These are phyloP conservation scores for Ectemnius continuus DNA, from an alignment of 2,888 invertebrate species.

Conservation along the genomic window DNA sequence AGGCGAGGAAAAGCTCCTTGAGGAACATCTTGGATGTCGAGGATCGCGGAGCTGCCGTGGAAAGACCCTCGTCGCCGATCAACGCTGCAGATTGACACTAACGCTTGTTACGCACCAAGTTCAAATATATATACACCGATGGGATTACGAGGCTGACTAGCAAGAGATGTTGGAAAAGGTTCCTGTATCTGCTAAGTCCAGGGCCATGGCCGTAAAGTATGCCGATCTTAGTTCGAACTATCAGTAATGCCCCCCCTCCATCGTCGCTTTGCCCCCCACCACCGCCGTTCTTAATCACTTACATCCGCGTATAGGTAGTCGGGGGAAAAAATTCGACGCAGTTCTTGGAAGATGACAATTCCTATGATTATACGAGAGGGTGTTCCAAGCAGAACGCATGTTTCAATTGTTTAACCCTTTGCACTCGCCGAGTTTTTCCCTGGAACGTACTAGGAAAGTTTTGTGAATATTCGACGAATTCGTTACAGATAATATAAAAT, in stretches of 20 bases:
- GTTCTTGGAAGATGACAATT: too few species aligned
- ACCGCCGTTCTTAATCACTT: too few species aligned
- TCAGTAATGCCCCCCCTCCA: neutral
- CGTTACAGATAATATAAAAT: too few species aligned
- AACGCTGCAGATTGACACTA: slow-evolving; percentile 49
- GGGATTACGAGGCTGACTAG: slow-evolving; percentile 51
- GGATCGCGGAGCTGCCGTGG: neutral
- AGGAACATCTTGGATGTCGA: slow-evolving; percentile 15
- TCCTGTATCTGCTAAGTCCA: slow-evolving; percentile 64
- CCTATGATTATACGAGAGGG: too few species aligned
- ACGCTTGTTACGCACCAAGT: slow-evolving; percentile 39
- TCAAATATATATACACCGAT: slow-evolving; percentile 62
- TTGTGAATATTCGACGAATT: too few species aligned
- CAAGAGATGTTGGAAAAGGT: slow-evolving; percentile 53
- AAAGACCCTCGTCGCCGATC: neutral
- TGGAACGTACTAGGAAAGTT: too few species aligned
- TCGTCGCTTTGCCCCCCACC: neutral
- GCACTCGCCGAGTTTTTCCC: too few species aligned
- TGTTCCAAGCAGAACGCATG: too few species aligned
- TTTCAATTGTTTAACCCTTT: too few species aligned
- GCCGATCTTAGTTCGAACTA: too few species aligned
- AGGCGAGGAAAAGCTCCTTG: slow-evolving; percentile 26
- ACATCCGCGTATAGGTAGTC: too few species aligned
- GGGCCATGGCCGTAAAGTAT: slow-evolving; percentile 45
- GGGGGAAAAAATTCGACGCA: too few species aligned